Base-by-base conservation (phyloP, 2,797 vertebrate genomes). In the Lepus oiostolus region DNA sequence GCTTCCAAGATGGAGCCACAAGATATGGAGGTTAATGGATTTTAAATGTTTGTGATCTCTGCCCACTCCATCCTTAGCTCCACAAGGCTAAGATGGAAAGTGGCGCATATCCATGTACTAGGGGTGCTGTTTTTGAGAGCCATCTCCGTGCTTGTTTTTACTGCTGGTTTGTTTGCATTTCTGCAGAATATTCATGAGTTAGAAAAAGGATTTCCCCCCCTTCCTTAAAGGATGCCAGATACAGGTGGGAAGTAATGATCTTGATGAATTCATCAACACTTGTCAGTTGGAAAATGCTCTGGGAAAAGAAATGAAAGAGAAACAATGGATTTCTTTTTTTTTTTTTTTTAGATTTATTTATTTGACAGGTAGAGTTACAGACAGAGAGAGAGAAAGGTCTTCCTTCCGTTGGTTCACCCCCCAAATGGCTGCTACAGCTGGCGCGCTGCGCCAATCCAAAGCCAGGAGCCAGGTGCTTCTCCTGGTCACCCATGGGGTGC, bases 241-340 rank as follows among this genome's bases (percentile, higher is more conserved):
- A 96, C 96, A 97, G 95, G 94, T 98, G 95, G 91, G 91, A 92
- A 92, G 26, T 72, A 82, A 26, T 95, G 83, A 90, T 96, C 89
- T 97, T 96, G 97, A 93, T 95, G 95, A 96, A 95, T 97, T 93
- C 70, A n/a, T n/a, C 95, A 96, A 90, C 90, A 94, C 81, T 94
- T 97, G 87, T 95, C 95, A 90, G 16, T 97, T 97, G 96, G 88
- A 95, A 98, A 97, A 96, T 9, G 63, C 79, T 97, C 93, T 97
- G 94, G 97, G 96, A 96, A 95, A 97, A 97, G 75, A 86, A 98
- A 87, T 87, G 71, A 67, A 94, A 92, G 88, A 63, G 72, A 65
- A 88, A 87, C 93, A 52, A 0, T 0, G 47, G 85, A 52, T 96
- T 97, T 97, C 92, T 97, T 97, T 95, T 16, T 58, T 16, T 58